These are phyloP conservation scores for Pollimyrus isidori DNA, from an alignment of 2,113 vertebrate species.

Conservation along the genomic window DNA sequence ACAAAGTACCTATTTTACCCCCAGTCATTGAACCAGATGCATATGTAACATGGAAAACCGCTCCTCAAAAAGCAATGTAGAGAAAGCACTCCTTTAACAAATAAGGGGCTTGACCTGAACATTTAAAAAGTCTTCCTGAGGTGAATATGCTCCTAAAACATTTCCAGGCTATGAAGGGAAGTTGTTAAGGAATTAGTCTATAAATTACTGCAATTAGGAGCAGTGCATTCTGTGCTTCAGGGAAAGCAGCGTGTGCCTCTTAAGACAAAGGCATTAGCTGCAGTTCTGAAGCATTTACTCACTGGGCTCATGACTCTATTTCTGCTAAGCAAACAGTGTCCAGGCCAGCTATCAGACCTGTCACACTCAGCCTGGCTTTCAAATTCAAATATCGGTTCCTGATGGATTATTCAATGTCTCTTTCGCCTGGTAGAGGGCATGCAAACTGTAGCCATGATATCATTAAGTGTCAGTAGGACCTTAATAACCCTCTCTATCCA, in stretches of 20 bases:
- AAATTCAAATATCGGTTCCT: too few relatives aligned
- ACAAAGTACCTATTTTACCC: not conserved
- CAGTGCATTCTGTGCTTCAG: constrained; percentile 14
- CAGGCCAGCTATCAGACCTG: not conserved
- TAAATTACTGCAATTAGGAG: constrained; percentile 36
- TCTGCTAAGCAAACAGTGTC: not conserved
- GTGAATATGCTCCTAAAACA: constrained; percentile 47
- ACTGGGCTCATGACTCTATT: not conserved
- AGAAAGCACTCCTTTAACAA: not conserved
- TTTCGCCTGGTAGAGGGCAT: not conserved
- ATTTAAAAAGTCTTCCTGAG: constrained; percentile 30
- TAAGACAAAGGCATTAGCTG: not conserved
- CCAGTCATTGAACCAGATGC: not conserved
- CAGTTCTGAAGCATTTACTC: not conserved
- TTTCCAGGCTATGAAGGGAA: constrained; percentile 50
- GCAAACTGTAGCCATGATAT: not conserved
- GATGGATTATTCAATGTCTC: not conserved
- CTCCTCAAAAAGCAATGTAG: not conserved
- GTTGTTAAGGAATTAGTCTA: constrained; percentile 57
- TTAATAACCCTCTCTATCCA: not conserved
- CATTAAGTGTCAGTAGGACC: not conserved
- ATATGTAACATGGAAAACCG: not conserved
- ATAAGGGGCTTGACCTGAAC: not conserved
- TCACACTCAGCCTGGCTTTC: not conserved
- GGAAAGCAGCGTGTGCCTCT: not conserved